Conservation (phyloP, 2,888 invertebrate genomes). For the Choreutis nemorana region DNA sequence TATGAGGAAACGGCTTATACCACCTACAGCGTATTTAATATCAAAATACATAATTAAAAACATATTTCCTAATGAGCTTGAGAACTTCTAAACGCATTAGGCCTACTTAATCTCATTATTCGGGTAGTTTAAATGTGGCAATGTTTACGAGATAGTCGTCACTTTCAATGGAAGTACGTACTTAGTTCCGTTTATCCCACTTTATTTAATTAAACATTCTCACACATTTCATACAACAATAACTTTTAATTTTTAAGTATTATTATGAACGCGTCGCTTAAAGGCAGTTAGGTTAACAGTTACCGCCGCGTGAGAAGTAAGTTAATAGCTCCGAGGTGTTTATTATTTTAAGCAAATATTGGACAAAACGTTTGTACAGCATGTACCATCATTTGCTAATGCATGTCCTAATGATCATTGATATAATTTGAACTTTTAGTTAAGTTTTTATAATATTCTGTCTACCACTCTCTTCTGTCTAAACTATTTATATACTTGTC, state of each 20-base stretch:
- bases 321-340: slow-evolving; percentile 26
- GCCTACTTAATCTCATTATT: slow-evolving; percentile 21
- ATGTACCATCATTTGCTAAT: too few species aligned
- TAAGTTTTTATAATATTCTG: too few species aligned
- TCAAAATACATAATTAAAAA: too few species aligned
- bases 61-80: slow-evolving; percentile 26
- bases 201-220: slow-evolving; percentile 64
- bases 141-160: slow-evolving; percentile 24
- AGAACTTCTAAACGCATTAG: slow-evolving; percentile 22
- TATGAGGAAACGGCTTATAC: too few species aligned
- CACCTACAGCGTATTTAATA: too few species aligned
- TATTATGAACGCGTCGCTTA: slow-evolving; percentile 59
- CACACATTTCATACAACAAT: slow-evolving; percentile 59
- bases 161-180: slow-evolving; percentile 38
- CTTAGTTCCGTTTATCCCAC: slow-evolving; percentile 47
- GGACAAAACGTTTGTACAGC: too few species aligned
- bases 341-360: slow-evolving; percentile 1
- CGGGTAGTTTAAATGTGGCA: slow-evolving; percentile 17
- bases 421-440: too few species aligned
- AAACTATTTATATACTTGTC: too few species aligned
- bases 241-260: slow-evolving; percentile 61
- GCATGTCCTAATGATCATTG: too few species aligned
- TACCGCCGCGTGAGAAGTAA: slow-evolving; percentile 56
- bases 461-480: too few species aligned
- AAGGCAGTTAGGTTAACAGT: slow-evolving; percentile 58